phyloP scores from a whole-genome alignment of 2,113 vertebrate genomes.

The Caretta caretta region DNA sequence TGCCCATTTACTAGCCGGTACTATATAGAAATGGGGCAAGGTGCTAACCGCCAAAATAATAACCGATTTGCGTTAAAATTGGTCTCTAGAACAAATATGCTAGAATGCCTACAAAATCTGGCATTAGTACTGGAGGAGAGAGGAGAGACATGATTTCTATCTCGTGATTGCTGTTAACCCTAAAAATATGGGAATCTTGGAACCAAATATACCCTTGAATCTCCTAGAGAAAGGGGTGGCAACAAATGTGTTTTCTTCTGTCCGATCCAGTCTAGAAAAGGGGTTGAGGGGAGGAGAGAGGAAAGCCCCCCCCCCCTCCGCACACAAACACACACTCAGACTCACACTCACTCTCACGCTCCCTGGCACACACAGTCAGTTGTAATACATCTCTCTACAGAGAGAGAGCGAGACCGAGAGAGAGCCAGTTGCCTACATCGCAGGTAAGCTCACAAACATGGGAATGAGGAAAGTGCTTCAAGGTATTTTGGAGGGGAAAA shows the following conservation, averaged over 20 bases:
- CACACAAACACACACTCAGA: neutral
- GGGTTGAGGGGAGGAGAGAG: no score
- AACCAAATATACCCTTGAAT: neutral
- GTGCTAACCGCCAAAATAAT: neutral
- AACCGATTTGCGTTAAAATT: neutral
- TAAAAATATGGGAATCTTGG: neutral
- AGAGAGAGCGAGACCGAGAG: no score
- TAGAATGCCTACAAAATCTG: neutral
- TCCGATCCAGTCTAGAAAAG: neutral
- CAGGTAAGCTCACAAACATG: neutral
- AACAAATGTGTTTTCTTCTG: neutral
- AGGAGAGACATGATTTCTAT: neutral
- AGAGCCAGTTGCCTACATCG: neutral
- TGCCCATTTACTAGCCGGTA: neutral
- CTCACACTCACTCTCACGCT: no score
- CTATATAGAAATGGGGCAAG: neutral
- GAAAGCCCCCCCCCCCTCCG: neutral
- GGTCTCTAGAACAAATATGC: accelerated
- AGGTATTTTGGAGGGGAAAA: neutral
- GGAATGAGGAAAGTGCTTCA: neutral
- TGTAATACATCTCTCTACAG: no score
- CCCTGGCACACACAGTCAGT: neutral
- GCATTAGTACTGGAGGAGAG: neutral
- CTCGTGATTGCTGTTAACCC: neutral
- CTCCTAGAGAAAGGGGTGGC: neutral